Base-by-base conservation (phyloP, 2,888 invertebrate species). In the Trichacis sp. region DNA sequence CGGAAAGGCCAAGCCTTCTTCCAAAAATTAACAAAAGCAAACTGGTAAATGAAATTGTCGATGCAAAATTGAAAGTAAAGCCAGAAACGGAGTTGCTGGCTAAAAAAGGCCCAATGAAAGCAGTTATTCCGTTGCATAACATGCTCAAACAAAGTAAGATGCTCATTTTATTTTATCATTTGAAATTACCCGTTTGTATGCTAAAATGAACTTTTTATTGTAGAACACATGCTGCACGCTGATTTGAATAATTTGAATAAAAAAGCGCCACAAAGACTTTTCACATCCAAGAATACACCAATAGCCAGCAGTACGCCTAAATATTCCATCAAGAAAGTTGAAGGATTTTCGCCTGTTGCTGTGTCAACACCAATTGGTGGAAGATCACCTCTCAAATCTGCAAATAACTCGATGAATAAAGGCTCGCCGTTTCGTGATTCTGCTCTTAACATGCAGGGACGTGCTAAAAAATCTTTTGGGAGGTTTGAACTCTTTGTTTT, bases 21-120 rank as follows among this genome's bases (percentile, higher is more conserved):
- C 57, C 62, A 3, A 53, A 59, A 38, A 36, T 52, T 8, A 20
- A 55, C 1, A 55, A 59, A 12, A 48, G 55, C 12, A 66, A 62
- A 66, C 33, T 45, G 12, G 59, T 53, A 1, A 36, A 49, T 9
- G 53, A 67, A 40, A 67, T 48, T 9, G 48, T 67, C 11, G 63
- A 52, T 17, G 48, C n/a, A 12, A 64, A 53, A 48, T 38, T 58
- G 48, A 67, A 60, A 29, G 30, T 59, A 20, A 58, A 64, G 58
- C 40, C 54, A 14, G 40, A 65, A 33, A 11, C 12, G 4, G 51
- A 54, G 4, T 11, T 9, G 9, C 8, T 4, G 9, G 50, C 58
- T 18, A 83, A 79, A 53, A 81, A 71, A 55, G 83, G 83, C 14
- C 84, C 84, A 12, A 56, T 84, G 65, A 84, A 80, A 64, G 84